Conservation (phyloP, 2,113 vertebrate genomes). For the Pongo abelii region DNA sequence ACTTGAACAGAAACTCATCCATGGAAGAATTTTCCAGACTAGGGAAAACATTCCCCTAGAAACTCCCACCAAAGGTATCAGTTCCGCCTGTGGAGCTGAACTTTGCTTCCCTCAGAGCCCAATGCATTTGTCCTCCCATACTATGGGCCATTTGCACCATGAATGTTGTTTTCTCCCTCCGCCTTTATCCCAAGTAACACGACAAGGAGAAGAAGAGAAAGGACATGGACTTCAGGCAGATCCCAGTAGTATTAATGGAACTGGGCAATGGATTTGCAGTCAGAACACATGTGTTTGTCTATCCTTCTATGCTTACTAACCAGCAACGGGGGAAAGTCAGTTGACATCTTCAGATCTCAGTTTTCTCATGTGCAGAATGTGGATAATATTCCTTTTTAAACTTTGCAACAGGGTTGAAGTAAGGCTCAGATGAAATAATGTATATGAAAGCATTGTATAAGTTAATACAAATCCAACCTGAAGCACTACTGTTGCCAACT, state of each 20-base stretch:
- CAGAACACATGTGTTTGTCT: not conserved
- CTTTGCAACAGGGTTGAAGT: not conserved
- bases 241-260: not conserved
- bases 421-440: not conserved
- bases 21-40: not conserved
- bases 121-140: not conserved
- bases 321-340: not conserved
- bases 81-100: not conserved
- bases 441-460: not conserved
- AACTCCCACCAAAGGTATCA: not conserved
- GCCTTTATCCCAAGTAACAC: not conserved
- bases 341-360: not conserved
- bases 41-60: not conserved
- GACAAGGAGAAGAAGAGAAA: not conserved
- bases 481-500: not conserved
- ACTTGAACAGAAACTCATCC: not conserved
- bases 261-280: not conserved
- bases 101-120: not conserved
- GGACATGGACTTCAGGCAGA: not conserved
- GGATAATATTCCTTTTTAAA: not conserved
- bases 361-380: not conserved
- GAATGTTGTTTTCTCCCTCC: not conserved
- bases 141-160: rapidly evolving
- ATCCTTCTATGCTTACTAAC: not conserved
- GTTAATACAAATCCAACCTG: not conserved